Conservation (phyloP, 2,797 vertebrate species). For the Columba guinea region DNA sequence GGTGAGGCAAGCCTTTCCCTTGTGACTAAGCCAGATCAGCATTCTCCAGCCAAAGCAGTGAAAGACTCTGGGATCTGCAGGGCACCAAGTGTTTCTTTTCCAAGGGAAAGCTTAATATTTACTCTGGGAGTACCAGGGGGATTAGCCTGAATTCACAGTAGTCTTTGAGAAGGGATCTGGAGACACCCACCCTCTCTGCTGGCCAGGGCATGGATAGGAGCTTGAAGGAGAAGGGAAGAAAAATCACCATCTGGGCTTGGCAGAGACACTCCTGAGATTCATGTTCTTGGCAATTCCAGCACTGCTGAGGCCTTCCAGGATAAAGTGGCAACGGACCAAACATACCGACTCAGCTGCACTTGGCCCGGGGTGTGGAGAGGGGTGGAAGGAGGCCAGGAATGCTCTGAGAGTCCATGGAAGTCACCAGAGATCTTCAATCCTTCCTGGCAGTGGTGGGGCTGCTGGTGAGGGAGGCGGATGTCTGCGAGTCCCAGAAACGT, state of each 20-base stretch:
- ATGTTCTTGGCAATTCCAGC: slow-evolving; percentile 34
- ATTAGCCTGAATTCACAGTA: background rate
- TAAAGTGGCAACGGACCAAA: background rate
- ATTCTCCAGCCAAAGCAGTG: background rate
- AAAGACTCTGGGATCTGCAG: background rate
- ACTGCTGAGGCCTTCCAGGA: slow-evolving; percentile 10
- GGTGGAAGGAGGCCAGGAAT: background rate
- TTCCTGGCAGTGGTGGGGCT: background rate
- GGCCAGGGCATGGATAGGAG: background rate
- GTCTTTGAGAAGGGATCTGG: background rate
- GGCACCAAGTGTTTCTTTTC: background rate
- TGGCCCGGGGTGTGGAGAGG: background rate
- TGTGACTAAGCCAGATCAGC: background rate
- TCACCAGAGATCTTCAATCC: background rate
- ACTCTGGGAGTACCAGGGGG: background rate
- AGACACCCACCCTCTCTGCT: background rate
- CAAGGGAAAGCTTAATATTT: background rate
- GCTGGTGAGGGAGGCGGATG: background rate
- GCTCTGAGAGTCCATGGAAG: background rate
- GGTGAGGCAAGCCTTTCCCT: background rate
- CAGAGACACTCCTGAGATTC: background rate
- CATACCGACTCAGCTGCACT: background rate
- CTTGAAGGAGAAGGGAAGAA: slow-evolving; percentile 12
- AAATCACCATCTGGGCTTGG: slow-evolving; percentile 50
- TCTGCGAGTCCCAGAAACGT: background rate